Base-by-base conservation (phyloP, 2,888 invertebrate genomes). In the Macaria notata region DNA sequence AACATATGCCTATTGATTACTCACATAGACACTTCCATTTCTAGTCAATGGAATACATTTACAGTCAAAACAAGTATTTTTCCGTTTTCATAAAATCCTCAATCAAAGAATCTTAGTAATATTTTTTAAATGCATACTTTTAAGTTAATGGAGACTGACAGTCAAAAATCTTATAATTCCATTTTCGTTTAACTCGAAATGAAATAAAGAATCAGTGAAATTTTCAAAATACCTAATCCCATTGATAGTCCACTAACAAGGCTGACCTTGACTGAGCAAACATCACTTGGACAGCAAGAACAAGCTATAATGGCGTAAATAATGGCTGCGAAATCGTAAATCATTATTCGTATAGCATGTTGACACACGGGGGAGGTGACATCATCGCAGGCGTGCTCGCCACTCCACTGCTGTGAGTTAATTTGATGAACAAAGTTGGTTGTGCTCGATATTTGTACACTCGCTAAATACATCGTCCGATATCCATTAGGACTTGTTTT, bases 311-410 rank as follows among this genome's bases (percentile, higher is more conserved):
- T 65, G 60, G 62, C 59, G 60, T 59, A 56, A 59, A 63, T 61
- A 64, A 64, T 64, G 56, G 59, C 62, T 57, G 56, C 62, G 52
- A 56, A 61, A 61, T 64, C 59, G 62, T 73, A 65, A 71, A 72
- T 69, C 63, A 72, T 68, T 69, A 69, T 69, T 68, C 68, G 62
- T 64, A 66, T 49, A 46, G 56, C 50, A 66, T 75, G 76, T 75
- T 76, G 77, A 77, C 76, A 76, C 61, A 73, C 71, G 69, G 75
- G 66, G 70, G 70, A 63, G 61, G 70, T 85, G 83, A 85, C 80
- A 84, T 85, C 84, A 85, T 67, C 71, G 45, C 57, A 56, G 61
- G 61, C 63, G 65, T 64, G 64, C 66, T 63, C 55, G 68, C 66
- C 69, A 59, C 64, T 66, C 61, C 66, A 64, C 66, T 78, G 77